Conservation (phyloP, 2,113 vertebrate genomes). For the Poeciliopsis occidentalis region DNA sequence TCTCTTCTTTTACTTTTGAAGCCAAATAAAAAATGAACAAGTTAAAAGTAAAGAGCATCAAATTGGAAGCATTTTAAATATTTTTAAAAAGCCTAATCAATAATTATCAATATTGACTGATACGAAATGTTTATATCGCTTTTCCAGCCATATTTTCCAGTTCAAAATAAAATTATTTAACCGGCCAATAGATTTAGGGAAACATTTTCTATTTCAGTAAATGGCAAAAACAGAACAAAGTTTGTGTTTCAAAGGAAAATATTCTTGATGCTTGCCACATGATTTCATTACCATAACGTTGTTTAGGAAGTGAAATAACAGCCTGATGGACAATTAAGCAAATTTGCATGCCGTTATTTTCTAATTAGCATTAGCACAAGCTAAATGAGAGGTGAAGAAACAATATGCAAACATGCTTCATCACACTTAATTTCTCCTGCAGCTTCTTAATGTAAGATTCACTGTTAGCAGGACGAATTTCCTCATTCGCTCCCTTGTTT, state of each 20-base stretch:
- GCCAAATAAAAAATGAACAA: too few species aligned
- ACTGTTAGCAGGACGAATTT: not conserved
- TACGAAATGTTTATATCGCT: too few species aligned
- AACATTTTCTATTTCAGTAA: not conserved
- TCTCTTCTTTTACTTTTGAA: too few species aligned
- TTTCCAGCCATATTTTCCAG: too few species aligned
- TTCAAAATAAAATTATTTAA: not conserved
- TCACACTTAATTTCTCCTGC: not conserved
- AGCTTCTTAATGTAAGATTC: not conserved
- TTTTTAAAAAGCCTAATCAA: too few species aligned
- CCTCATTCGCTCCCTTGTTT: not conserved
- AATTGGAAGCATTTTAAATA: too few species aligned
- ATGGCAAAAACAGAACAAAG: not conserved
- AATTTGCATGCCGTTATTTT: not conserved
- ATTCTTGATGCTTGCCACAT: not conserved
- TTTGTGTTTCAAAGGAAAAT: not conserved
- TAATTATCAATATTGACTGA: too few species aligned
- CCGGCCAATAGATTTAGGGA: not conserved
- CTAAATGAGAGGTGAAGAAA: not conserved
- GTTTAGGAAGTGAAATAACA: not conserved
- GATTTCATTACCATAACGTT: not conserved
- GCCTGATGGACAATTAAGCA: not conserved
- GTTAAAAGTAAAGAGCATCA: too few species aligned
- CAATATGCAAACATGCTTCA: not conserved
- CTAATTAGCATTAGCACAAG: conserved; percentile 5